Evolutionary conservation across 92 coral and sea anemone genomes (phyloP), one percentile per base, ranked within the genome.

Genomic region (Zoanthus solanderi): DNA sequence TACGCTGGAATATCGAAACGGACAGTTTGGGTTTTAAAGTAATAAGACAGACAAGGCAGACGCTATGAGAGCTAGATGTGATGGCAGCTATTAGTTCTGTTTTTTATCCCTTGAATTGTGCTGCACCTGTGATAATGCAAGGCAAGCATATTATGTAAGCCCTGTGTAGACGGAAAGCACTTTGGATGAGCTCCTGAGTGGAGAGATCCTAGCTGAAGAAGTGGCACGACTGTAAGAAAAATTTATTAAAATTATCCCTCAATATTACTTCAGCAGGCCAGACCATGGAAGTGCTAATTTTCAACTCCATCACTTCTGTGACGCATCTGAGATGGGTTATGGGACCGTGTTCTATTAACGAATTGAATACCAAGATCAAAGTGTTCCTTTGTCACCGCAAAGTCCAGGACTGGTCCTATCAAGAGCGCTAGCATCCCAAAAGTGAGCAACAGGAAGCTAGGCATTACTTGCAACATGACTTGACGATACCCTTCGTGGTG

Each of bases 391-490:
- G 72, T 94, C 17, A 78, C 57, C 2, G 95, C 91, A 37, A 94
- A 91, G 74, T 90, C 92, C 30, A 76, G 95, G 42, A 89, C 78
- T 29, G 95, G 94, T 0, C 93, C 98, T 0, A 56, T 94, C 5
- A 84, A 82, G 79, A 83, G 72, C n/a, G 74, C 83, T 15, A 94
- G 88, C 23, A 87, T 92, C 28, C 97, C 95, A 54, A 56, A 91
- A 77, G 90, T 90, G 57, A 94, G 78, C 89, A 92, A 6, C 94
- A 94, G 71, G 90, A 87, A 37, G 97, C 97, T 23, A 23, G 23
- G 23, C 23, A 7, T 76, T 94, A 45, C 82, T 92, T 14, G 94
- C 90, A 30, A 86, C 82, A 63, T 81, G 93, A 8, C 81, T 92
- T 48, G 88, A 58, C 72, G 44, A 48, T 4, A 61, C 94, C 12